Evolutionary conservation across 2,797 vertebrate species (phyloP), one percentile per base, ranked within the genome.

Genomic region (Myotis daubentonii): DNA sequence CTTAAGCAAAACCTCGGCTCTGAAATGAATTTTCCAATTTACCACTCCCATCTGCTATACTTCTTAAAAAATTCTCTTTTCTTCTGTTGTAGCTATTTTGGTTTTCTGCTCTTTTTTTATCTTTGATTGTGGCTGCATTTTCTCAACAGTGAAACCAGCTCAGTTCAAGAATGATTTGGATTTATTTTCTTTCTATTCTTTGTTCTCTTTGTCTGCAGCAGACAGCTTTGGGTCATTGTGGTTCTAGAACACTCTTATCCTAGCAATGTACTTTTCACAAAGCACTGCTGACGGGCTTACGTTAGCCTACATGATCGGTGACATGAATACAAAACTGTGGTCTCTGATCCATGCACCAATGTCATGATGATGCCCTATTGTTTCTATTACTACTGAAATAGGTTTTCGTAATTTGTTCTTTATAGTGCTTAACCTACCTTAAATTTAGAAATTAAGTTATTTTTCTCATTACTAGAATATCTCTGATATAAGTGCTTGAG

Each of bases 11-110:
- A 82, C 15, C 66, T 68, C n/a, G 60, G 17, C 62, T 92, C 51
- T 93, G 60, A 92, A 94, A 72, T 66, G 19, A 66, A 85, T 94
- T 93, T 95, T 47, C 75, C 25, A 76, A 33, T 93, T 96, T 82
- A 93, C 33, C 80, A 85, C 8, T 68, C n/a, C 51, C 16, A 47
- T 76, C 8, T 60, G 38, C 38, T 60, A 41, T 60, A 55, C 38
- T 38, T 30, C 20, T 44, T 53, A 15, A 8, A 66, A 65, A 74
- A 53, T 33, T 30, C 49, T 41, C 12, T 49, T 78, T 78, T 25
- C 1, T 76, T 81, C 84, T 66, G 23, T 90, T 92, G 20, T 25
- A 83, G 49, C 30, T 78, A 47, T 80, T 88, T 85, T 41, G 22
- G 4, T 65, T 93, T 89, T 96, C 41, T 81, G 4, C 53, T 76